Evolutionary conservation across 2,888 invertebrate species (phyloP), one percentile per base, ranked within the genome.

Genomic region (Acanthacorydalis orientalis): DNA sequence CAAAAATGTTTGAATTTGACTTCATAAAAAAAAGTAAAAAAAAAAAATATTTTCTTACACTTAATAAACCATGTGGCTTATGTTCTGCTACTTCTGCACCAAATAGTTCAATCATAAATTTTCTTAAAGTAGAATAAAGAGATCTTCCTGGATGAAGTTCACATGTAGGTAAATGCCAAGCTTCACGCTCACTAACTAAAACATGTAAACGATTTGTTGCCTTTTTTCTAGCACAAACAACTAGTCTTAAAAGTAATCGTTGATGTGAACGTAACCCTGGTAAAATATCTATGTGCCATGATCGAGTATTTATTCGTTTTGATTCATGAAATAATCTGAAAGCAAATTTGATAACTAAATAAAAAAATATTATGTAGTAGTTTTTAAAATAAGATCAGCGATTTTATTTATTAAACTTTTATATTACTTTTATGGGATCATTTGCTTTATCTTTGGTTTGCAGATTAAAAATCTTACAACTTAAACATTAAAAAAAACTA

Each of bases 61-160:
- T 80, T 31, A 91, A 66, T 31, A 90, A 62, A 1, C 91, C 91
- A 56, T 84, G 75, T 0, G 89, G 90, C 55, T 83, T 74, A 62
- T 91, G 91, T 51, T 82, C 78, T 0, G 88, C 83, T 31, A 90
- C 77, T 61, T 85, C 88, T 47, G 85, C 80, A 15, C 90, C 90
- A 70, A 91, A 91, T 59, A 91, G 77, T 65, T 91, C 87, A 51
- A 87, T 82, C 88, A 92, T 88, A 62, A 89, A 92, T 61, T 83
- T 82, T 54, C 87, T 77, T 52, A 92, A 65, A 44, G 89, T 88
- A 1, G 89, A 86, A 67, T 91, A 88, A 14, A 91, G 66, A 67
- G 84, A 90, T 60, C 84, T 80, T 38, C 78, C 77, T 32, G 90
- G 90, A 68, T 90, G 85, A 52, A 92, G 79, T 67, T 92, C 90